These are phyloP conservation scores for Caenorhabditis latens DNA, from an alignment of 1,140 invertebrate species.

Conservation along the genomic window DNA sequence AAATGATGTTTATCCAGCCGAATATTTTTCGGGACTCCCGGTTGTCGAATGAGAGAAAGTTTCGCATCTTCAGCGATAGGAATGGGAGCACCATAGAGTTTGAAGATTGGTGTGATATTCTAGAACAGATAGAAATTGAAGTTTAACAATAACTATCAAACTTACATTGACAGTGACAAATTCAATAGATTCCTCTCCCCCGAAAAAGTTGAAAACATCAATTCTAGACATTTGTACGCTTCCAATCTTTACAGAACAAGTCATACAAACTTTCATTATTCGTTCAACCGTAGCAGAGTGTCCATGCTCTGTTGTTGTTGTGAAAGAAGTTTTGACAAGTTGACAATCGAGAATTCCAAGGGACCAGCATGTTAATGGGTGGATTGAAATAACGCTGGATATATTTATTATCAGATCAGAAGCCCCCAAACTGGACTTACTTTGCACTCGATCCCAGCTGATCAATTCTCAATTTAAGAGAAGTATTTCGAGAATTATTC, in stretches of 20 bases:
- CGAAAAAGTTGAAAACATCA: constrained; percentile 34
- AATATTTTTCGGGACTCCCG: not conserved
- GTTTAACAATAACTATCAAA: not conserved
- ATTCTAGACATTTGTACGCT: not conserved
- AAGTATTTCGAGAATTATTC: not conserved
- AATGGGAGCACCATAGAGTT: not conserved
- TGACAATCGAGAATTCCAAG: constrained; percentile 35
- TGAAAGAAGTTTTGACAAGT: constrained; percentile 18
- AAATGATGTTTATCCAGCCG: constrained; percentile 4
- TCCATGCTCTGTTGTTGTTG: not conserved
- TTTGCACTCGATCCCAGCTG: not conserved
- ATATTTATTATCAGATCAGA: not conserved
- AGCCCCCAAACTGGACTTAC: not conserved
- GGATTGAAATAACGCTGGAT: not conserved
- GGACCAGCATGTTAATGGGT: constrained; percentile 13
- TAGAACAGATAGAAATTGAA: not conserved
- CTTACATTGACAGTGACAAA: not conserved
- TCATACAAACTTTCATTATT: not conserved
- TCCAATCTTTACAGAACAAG: not conserved
- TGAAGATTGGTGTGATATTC: not conserved
- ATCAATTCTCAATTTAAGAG: not conserved
- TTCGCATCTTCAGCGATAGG: constrained; percentile 12
- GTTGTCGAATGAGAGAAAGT: not conserved
- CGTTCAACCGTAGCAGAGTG: not conserved
- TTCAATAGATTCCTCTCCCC: not conserved